These are phyloP conservation scores for Craniophora ligustri DNA, from an alignment of 2,888 invertebrate genomes.

Conservation along the genomic window DNA sequence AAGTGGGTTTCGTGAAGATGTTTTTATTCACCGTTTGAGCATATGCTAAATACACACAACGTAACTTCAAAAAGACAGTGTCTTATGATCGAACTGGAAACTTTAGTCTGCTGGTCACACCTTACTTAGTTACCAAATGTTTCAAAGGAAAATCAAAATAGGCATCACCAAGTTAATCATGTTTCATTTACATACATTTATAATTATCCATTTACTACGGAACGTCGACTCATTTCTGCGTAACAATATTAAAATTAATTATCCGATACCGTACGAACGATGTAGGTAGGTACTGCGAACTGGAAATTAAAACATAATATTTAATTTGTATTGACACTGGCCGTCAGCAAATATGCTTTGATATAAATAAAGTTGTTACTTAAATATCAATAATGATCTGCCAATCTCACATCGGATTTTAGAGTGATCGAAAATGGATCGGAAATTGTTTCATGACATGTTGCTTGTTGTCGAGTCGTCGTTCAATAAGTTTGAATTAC, in stretches of 20 bases:
- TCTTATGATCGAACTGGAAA: too few relatives aligned
- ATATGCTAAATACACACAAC: too few relatives aligned
- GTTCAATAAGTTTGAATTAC: too few relatives aligned
- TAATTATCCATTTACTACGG: slow-evolving; percentile 11
- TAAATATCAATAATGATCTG: slow-evolving; percentile 43
- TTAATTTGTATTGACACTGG: slow-evolving; percentile 45
- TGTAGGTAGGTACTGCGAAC: slow-evolving; percentile 29
- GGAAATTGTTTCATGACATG: slow-evolving; percentile 13
- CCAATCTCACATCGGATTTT: slow-evolving; percentile 4
- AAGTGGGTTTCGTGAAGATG: too few relatives aligned
- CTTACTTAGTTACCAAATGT: too few relatives aligned
- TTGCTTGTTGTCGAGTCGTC: too few relatives aligned
- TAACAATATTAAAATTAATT: slow-evolving; percentile 39
- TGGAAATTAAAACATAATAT: slow-evolving; percentile 48
- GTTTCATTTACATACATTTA: slow-evolving; percentile 12
- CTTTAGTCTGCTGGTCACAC: too few relatives aligned
- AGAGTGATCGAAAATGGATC: slow-evolving; percentile 43
- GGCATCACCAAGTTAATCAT: slow-evolving; percentile 17
- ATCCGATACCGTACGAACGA: slow-evolving; percentile 35
- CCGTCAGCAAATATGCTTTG: slow-evolving; percentile 37
- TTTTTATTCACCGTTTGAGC: too few relatives aligned
- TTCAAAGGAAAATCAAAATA: too few relatives aligned
- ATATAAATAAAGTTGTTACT: slow-evolving; percentile 44
- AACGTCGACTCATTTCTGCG: not conserved
- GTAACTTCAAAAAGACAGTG: too few relatives aligned